These are phyloP conservation scores for Oophaga pumilio DNA, from an alignment of 2,113 vertebrate species.

Conservation along the genomic window DNA sequence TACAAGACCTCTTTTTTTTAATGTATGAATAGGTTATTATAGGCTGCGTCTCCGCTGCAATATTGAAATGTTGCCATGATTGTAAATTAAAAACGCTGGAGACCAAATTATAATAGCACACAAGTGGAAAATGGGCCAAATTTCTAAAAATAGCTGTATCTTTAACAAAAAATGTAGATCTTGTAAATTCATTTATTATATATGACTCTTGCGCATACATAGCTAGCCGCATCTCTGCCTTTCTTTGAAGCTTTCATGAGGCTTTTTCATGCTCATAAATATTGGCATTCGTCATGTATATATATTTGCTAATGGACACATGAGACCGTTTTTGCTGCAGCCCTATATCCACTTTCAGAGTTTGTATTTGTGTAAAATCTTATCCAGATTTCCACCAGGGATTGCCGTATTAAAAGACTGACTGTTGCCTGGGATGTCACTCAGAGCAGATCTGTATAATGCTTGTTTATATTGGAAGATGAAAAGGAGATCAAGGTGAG, in stretches of 20 bases:
- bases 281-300: neutral
- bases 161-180: too few relatives aligned
- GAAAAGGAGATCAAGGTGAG: conserved; percentile 5
- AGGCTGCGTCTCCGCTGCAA: too few relatives aligned
- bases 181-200: too few relatives aligned
- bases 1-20: too few relatives aligned
- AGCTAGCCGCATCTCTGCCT: neutral
- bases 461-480: conserved; percentile 21
- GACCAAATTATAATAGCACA: too few relatives aligned
- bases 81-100: too few relatives aligned
- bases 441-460: neutral
- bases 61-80: too few relatives aligned
- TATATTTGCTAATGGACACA: neutral
- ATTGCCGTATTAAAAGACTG: neutral
- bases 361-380: conserved; percentile 10
- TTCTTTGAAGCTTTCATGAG: neutral
- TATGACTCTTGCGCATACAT: too few relatives aligned
- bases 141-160: too few relatives aligned
- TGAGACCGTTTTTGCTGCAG: neutral
- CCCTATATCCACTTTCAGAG: neutral
- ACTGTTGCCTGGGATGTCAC: neutral
- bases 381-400: neutral
- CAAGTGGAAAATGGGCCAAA: too few relatives aligned
- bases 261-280: neutral
- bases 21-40: too few relatives aligned